Percentiles rank a stretch among this genome's conserved stretches.
phyloP scores from a whole-genome alignment of 2,797 vertebrate genomes.

The Pangasius krempfi region DNA sequence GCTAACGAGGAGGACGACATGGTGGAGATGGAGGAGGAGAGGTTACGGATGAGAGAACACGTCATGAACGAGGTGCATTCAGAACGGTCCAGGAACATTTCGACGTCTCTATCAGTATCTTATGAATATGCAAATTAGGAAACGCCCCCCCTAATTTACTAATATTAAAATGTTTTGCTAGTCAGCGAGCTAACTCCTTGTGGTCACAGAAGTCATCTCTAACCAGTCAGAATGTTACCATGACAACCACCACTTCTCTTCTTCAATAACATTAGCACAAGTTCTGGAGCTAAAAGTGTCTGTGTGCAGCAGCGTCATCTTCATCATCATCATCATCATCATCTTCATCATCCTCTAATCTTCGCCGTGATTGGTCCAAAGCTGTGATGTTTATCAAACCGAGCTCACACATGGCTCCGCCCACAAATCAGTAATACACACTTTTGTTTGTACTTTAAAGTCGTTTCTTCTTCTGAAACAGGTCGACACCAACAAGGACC shows the following conservation, averaged over 20 bases:
- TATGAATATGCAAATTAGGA: not conserved
- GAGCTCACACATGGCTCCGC: not conserved
- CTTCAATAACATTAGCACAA: not conserved
- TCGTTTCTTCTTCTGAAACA: slow-evolving; percentile 16
- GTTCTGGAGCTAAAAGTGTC: no score
- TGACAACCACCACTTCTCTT: not conserved
- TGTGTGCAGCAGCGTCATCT: no score
- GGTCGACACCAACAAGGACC: slow-evolving; percentile 92
- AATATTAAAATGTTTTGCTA: not conserved
- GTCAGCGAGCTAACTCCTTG: not conserved
- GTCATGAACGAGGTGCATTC: slow-evolving; percentile 91
- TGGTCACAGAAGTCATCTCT: not conserved
- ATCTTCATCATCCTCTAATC: not conserved
- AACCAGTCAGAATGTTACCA: not conserved
- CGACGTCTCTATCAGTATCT: not conserved
- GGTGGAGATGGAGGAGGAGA: slow-evolving; percentile 98
- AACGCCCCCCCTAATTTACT: not conserved
- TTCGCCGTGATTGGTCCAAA: not conserved
- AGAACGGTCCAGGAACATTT: no score
- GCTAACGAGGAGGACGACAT: slow-evolving; percentile 97
- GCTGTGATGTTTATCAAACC: not conserved
- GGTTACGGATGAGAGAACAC: slow-evolving; percentile 95
- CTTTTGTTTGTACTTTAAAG: not conserved
- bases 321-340: no score
- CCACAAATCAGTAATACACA: not conserved